A percentile compares a stretch with the other conserved stretches of the same genome.
These are phyloP conservation scores for Macrotis lagotis DNA, from an alignment of 2,113 vertebrate species.

Conservation along the genomic window DNA sequence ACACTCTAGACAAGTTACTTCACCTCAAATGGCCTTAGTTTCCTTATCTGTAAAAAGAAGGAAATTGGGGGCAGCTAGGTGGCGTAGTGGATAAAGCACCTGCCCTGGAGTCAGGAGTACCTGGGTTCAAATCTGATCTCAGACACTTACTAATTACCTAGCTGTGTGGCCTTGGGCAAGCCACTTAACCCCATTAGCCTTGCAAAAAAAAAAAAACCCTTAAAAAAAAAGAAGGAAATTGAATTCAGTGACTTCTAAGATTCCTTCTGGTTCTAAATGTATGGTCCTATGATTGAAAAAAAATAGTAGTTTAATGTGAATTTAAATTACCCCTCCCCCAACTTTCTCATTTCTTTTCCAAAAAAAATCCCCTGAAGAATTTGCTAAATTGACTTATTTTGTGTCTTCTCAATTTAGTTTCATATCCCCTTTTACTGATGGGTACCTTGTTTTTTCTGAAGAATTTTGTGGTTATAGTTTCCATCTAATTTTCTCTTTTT, in stretches of 20 bases:
- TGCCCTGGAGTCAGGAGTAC: no score
- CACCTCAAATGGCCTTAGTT: neutral
- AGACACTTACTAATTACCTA: no score
- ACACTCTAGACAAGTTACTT: neutral
- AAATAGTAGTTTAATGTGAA: neutral
- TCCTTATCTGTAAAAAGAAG: neutral
- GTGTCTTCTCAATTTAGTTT: neutral
- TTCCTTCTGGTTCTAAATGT: neutral
- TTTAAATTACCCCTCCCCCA: neutral
- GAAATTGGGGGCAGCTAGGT: no score
- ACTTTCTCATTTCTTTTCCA: neutral
- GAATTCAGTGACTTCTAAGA: neutral
- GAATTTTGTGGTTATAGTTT: neutral
- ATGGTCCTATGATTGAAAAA: neutral
- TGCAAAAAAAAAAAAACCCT: no score
- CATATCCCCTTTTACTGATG: neutral
- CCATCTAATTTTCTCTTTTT: neutral
- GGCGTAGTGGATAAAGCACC: no score
- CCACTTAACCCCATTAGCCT: no score
- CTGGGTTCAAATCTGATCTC: no score
- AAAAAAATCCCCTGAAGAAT: neutral
- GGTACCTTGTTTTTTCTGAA: neutral
- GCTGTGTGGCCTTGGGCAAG: no score
- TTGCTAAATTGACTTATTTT: neutral
- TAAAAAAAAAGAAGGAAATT: no score